Evolutionary conservation across 2,888 invertebrate genomes (phyloP), one percentile per base, ranked within the genome.

Genomic region (Plutella xylostella): DNA sequence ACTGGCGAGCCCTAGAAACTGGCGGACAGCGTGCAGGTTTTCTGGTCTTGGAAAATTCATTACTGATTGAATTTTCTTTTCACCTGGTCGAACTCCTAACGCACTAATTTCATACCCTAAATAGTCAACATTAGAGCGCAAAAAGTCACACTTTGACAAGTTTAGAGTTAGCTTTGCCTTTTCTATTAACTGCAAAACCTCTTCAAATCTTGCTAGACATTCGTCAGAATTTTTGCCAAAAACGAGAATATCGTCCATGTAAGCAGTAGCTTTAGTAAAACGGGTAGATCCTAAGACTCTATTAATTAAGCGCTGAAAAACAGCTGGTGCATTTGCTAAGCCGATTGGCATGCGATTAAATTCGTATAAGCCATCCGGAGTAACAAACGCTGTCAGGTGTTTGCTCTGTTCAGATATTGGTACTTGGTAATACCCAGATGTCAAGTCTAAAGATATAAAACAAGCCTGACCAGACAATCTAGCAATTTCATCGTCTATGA

Each of bases 341-440:
- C 25, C 25, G 25, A 25, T 7, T 25, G 25, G 25, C 25, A 25
- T 25, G 25, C 43, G 44, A n/a, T 46, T 51, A 43, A 42, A 53
- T 21, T 53, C 52, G 25, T 45, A 53, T 30, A 51, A 51, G 2
- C 51, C 53, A 50, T 21, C 47, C 2, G 52, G 33, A 14, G 68
- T 75, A 0, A 65, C 59, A 43, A 73, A 69, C 0, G 65, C 62
- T 0, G 70, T 73, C 0, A 54, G 17, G 5, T 40, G 46, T 18
- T 37, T 25, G 2, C 35, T 33, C 14, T 37, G 7, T 11, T 52
- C 48, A 4, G 47, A 19, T 14, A 52, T 50, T 1, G 50, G 49
- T 3, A 49, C 50, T 33, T 53, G 49, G 21, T 51, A 51, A 17
- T 53, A 51, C 2, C 46, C 49, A 1, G 45, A 51, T 3, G 45